phyloP scores from a whole-genome alignment of 2,797 vertebrate genomes.

The Cynodonichthys magdalenae region DNA sequence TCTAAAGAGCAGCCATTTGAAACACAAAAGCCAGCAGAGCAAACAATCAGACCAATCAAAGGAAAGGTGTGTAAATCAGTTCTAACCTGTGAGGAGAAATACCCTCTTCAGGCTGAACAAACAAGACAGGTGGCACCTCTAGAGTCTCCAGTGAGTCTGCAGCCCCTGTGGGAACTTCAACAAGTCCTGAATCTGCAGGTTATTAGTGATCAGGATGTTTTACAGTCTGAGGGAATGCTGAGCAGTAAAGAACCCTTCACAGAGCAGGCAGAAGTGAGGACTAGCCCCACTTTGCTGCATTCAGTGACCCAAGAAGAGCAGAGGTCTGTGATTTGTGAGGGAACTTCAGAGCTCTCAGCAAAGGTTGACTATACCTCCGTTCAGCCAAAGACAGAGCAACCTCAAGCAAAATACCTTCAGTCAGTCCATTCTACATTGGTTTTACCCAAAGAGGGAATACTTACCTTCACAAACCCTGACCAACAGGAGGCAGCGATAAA shows the following conservation, averaged over 20 bases:
- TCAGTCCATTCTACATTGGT: constrained; percentile 48
- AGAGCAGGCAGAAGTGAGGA: constrained; percentile 60
- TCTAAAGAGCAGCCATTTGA: constrained; percentile 70
- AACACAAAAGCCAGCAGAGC: constrained; percentile 52
- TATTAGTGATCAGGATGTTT: constrained; percentile 66
- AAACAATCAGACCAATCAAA: constrained; percentile 62
- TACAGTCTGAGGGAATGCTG: constrained; percentile 75
- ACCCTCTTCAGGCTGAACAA: constrained; percentile 69
- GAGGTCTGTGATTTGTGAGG: constrained; percentile 66
- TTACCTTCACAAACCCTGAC: constrained; percentile 64
- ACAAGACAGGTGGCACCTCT: constrained; percentile 46
- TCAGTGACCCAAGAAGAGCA: constrained; percentile 72
- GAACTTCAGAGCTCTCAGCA: constrained; percentile 56
- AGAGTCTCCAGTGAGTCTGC: constrained; percentile 48
- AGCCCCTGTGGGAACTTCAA: constrained; percentile 61
- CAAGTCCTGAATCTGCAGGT: constrained; percentile 75
- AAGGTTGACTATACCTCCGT: constrained; percentile 26
- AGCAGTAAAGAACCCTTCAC: constrained; percentile 53
- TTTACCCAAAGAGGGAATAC: constrained; percentile 80
- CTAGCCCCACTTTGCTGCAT: constrained; percentile 68
- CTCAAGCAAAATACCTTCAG: constrained; percentile 70
- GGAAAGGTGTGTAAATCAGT: constrained; percentile 69
- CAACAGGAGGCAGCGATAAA: constrained; percentile 70
- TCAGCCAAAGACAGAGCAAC: constrained; percentile 63
- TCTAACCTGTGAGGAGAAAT: constrained; percentile 74